A percentile compares a stretch with the other conserved stretches of the same genome.
These are phyloP conservation scores for Mustela erminea DNA, from an alignment of 2,797 vertebrate species.

Conservation along the genomic window DNA sequence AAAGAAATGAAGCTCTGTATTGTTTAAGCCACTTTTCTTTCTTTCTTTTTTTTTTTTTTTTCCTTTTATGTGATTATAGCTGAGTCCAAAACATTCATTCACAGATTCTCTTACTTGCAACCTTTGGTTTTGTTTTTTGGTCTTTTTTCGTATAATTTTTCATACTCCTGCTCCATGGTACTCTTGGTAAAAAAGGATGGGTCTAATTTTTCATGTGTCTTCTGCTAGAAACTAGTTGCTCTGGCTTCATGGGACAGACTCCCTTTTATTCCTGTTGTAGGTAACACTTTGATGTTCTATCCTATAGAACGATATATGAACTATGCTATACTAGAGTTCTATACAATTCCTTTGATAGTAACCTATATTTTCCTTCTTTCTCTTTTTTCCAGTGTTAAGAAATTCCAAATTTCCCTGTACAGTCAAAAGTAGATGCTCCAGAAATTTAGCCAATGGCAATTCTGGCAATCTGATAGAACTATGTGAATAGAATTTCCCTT, in stretches of 20 bases:
- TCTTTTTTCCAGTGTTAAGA: neutral
- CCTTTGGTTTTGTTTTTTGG: neutral
- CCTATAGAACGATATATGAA: too few relatives aligned
- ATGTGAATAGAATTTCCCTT: neutral
- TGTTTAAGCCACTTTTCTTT: neutral
- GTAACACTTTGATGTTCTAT: too few relatives aligned
- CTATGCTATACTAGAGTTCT: neutral
- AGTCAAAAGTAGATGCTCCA: neutral
- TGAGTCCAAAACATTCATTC: neutral
- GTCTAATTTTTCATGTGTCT: neutral
- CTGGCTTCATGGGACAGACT: neutral
- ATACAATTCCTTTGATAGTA: neutral
- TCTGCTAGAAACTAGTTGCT: neutral
- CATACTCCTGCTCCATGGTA: neutral
- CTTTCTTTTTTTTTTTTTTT: neutral
- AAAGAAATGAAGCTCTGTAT: neutral
- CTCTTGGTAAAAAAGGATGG: neutral
- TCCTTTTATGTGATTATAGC: neutral
- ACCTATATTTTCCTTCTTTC: neutral
- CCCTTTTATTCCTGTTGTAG: neutral
- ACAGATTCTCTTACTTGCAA: neutral
- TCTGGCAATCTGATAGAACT: neutral
- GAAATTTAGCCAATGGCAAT: neutral
- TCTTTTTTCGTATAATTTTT: neutral
- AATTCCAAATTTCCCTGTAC: neutral